Percentiles rank a stretch among this genome's conserved stretches.
Conservation (phyloP, 2,113 vertebrate genomes). For the Elachura formosa region DNA sequence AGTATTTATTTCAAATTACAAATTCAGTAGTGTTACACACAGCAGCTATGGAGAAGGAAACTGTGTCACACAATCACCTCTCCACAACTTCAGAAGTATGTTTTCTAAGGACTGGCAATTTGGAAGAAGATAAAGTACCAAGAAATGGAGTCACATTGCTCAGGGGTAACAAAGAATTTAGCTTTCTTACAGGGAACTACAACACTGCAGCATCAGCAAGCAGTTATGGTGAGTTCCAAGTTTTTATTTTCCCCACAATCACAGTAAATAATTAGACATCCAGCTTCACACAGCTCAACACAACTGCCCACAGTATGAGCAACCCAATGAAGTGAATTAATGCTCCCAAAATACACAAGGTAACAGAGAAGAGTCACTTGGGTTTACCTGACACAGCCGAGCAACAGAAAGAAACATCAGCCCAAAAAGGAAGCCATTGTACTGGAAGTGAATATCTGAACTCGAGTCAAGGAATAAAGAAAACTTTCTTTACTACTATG, state of each 20-base stretch:
- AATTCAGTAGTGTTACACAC: background rate
- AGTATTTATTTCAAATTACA: background rate
- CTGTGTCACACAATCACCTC: background rate
- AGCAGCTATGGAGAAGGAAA: background rate
- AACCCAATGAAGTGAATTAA: background rate
- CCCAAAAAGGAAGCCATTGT: conserved; percentile 94
- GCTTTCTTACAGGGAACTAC: background rate
- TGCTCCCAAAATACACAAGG: background rate
- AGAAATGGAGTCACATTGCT: background rate
- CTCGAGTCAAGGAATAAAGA: conserved; percentile 36
- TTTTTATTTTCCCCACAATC: background rate
- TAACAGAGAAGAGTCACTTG: background rate
- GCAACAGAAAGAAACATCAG: conserved; percentile 90
- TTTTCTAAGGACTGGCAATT: background rate
- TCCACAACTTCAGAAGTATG: background rate
- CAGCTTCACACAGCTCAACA: background rate
- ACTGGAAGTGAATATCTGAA: conserved; percentile 96
- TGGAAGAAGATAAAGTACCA: background rate
- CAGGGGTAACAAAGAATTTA: background rate
- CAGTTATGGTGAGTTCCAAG: background rate
- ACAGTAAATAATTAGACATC: background rate
- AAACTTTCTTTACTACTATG: background rate
- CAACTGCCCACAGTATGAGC: background rate
- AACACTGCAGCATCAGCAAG: background rate
- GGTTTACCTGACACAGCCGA: conserved; percentile 87